These are phyloP conservation scores for Drosophila persimilis DNA, from an alignment of 1,140 invertebrate genomes.

Conservation along the genomic window DNA sequence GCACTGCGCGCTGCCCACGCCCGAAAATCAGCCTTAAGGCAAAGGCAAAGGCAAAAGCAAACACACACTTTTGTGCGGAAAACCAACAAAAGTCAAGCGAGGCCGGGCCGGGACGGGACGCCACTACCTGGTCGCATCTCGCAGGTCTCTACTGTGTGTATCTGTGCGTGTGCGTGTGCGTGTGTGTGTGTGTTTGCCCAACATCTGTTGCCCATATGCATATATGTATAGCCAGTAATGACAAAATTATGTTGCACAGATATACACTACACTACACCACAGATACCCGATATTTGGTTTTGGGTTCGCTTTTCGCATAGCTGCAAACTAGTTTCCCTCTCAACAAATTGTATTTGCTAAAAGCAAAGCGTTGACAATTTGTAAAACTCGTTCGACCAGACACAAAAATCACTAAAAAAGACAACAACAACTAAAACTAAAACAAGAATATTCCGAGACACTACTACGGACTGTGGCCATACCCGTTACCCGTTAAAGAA, in stretches of 20 bases:
- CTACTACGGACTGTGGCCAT: no score
- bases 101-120: constrained; percentile 12
- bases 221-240: constrained; percentile 63
- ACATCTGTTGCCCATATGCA: constrained; percentile 79
- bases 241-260: constrained; percentile 80
- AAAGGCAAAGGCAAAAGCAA: constrained; percentile 9
- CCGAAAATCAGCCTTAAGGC: constrained; percentile 7
- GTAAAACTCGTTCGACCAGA: constrained; percentile 74
- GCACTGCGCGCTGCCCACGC: constrained; percentile 47
- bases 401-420: constrained; percentile 29
- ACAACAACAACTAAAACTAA: constrained; percentile 13
- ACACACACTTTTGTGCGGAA: constrained; percentile 45
- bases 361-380: constrained; percentile 78
- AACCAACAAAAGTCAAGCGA: constrained; percentile 47
- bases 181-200: constrained; percentile 53
- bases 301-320: constrained; percentile 19
- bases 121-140: constrained; percentile 62
- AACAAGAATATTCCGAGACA: no score
- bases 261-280: constrained; percentile 21
- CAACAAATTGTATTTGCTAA: constrained; percentile 73
- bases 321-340: constrained; percentile 73
- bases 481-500: no score
- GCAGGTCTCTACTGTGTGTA: constrained; percentile 23
- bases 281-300: constrained; percentile 26
- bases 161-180: constrained; percentile 18